Evolutionary conservation across 1,140 invertebrate species (phyloP).

Genomic region (Oedothorax gibbosus): DNA sequence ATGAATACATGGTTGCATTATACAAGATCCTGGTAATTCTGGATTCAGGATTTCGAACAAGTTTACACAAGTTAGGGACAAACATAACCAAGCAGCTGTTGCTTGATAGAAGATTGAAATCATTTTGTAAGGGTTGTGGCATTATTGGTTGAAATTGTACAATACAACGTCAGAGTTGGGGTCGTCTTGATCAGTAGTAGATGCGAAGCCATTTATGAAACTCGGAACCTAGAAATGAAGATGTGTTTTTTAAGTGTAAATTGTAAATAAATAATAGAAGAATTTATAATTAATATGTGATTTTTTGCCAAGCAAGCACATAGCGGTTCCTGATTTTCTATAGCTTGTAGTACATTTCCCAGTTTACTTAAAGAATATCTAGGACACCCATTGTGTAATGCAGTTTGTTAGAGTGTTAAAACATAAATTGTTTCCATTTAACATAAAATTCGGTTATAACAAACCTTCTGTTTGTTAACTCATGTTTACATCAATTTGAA

Average conservation of each 20-base stretch:
- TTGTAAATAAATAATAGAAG: neutral
- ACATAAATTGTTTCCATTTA: no score
- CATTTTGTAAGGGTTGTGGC: conserved; percentile 42
- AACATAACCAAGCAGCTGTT: conserved; percentile 11
- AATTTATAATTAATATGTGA: neutral
- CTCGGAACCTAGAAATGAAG: neutral
- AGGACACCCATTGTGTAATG: no score
- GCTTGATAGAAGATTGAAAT: conserved; percentile 23
- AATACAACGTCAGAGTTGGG: neutral
- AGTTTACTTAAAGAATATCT: no score
- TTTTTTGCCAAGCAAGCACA: neutral
- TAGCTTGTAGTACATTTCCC: no score
- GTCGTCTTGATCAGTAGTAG: neutral
- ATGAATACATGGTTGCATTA: conserved; percentile 54
- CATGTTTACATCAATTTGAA: no score
- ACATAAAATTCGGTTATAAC: no score
- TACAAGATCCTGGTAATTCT: conserved; percentile 38
- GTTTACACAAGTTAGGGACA: conserved; percentile 8
- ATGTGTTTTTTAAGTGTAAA: neutral
- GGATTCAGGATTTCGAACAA: neutral
- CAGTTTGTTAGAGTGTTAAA: no score
- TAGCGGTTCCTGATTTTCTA: neutral
- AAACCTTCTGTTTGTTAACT: no score
- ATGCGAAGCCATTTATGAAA: neutral
- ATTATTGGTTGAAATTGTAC: conserved; percentile 27